Conservation (phyloP, 2,888 invertebrate genomes). For the Andrena fulva region DNA sequence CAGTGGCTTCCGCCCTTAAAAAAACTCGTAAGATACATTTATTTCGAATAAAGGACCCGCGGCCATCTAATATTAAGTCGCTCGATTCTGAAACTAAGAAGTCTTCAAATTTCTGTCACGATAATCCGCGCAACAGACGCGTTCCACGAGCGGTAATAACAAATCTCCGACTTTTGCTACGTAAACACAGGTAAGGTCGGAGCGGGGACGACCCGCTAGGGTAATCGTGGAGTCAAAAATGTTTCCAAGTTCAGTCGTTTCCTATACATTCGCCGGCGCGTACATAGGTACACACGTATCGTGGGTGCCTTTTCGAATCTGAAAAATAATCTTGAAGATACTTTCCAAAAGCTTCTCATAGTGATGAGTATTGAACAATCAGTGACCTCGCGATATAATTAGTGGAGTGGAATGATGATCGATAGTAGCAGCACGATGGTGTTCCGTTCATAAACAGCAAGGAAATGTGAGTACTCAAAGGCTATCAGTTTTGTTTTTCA, state of each 20-base stretch:
- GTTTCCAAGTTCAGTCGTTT: neutral
- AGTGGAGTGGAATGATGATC: neutral
- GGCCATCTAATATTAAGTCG: too few relatives aligned
- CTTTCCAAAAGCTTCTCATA: neutral
- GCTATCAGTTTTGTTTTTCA: neutral
- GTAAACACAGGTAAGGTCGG: neutral
- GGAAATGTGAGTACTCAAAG: neutral
- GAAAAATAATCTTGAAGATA: neutral
- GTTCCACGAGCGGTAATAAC: too few relatives aligned
- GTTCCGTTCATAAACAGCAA: neutral
- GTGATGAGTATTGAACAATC: neutral
- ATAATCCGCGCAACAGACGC: too few relatives aligned
- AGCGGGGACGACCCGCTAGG: neutral
- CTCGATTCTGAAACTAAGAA: too few relatives aligned
- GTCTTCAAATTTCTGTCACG: too few relatives aligned
- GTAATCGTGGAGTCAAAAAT: slow-evolving; percentile 9
- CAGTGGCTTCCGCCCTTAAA: too few relatives aligned
- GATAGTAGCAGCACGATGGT: neutral
- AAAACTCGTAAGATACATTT: too few relatives aligned
- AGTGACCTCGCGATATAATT: neutral
- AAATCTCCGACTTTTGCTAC: too few relatives aligned
- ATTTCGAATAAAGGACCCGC: too few relatives aligned
- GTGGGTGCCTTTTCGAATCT: too few relatives aligned
- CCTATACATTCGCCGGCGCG: too few relatives aligned
- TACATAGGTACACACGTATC: too few relatives aligned